phyloP scores from a whole-genome alignment of 1,140 invertebrate species.

The Drosophila neocordata region DNA sequence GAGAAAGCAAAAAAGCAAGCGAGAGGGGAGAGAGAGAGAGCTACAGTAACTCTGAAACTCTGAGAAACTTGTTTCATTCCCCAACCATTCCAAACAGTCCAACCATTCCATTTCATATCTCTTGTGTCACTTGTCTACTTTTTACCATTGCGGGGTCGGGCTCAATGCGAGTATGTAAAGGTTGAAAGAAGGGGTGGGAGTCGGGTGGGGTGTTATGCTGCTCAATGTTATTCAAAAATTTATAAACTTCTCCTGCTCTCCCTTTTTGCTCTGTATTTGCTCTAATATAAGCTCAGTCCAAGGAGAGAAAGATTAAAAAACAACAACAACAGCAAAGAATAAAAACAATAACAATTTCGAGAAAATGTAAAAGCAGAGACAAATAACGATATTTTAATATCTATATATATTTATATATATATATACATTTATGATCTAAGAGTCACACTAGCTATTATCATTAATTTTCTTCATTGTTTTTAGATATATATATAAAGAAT shows the following conservation, averaged over 20 bases:
- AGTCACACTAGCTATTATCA: no score
- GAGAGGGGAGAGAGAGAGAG: not conserved
- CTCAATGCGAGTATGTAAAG: not conserved
- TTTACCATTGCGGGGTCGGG: slow-evolving; percentile 28
- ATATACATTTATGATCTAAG: no score
- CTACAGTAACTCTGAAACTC: slow-evolving; percentile 15
- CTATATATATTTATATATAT: no score
- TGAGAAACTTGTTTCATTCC: not conserved
- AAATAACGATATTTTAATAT: no score
- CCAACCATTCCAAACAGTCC: not conserved
- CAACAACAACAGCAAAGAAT: not conserved
- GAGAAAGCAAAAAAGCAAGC: not conserved
- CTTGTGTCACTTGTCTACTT: slow-evolving; percentile 47
- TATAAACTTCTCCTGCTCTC: slow-evolving; percentile 54
- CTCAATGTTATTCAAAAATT: slow-evolving; percentile 62
- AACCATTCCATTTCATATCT: not conserved
- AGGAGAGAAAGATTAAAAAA: slow-evolving; percentile 3
- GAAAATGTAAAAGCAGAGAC: no score
- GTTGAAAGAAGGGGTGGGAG: no score
- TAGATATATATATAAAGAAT: no score
- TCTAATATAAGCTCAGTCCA: slow-evolving; percentile 13
- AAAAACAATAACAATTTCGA: not conserved
- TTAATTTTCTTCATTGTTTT: no score
- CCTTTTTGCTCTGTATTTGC: slow-evolving; percentile 17
- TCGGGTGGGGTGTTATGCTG: not conserved